phyloP scores from a whole-genome alignment of 1,140 invertebrate species.

The Zeugodacus cucurbitae region DNA sequence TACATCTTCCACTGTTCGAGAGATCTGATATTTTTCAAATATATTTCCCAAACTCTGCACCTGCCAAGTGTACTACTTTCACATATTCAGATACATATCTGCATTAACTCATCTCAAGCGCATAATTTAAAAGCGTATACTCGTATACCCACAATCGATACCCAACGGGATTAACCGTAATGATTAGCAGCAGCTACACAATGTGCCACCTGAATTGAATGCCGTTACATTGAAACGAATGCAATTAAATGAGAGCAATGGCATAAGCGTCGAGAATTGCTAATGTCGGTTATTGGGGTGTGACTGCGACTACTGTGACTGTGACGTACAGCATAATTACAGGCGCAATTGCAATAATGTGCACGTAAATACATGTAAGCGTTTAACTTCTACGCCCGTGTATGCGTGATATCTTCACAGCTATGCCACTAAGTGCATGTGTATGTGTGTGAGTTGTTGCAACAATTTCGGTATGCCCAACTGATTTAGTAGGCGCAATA shows the following conservation, averaged over 20 bases:
- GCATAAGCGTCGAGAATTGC: background rate
- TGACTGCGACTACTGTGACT: background rate
- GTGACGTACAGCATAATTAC: slow-evolving; percentile 14
- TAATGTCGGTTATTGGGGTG: background rate
- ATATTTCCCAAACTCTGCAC: too few relatives aligned
- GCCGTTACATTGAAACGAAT: background rate
- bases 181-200: background rate
- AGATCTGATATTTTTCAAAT: too few relatives aligned
- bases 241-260: slow-evolving; percentile 20
- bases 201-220: background rate
- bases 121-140: background rate
- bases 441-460: background rate
- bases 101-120: background rate
- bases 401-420: too few relatives aligned
- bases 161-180: background rate
- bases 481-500: slow-evolving; percentile 14
- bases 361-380: background rate
- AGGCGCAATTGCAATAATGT: background rate
- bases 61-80: too few relatives aligned
- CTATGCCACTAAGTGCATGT: background rate
- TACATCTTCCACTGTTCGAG: too few relatives aligned
- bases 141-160: background rate
- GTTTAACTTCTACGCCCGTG: background rate
- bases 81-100: too few relatives aligned
- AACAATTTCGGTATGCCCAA: background rate